Base-by-base conservation (phyloP, 2,797 vertebrate genomes). In the Catamblyrhynchus diadema region DNA sequence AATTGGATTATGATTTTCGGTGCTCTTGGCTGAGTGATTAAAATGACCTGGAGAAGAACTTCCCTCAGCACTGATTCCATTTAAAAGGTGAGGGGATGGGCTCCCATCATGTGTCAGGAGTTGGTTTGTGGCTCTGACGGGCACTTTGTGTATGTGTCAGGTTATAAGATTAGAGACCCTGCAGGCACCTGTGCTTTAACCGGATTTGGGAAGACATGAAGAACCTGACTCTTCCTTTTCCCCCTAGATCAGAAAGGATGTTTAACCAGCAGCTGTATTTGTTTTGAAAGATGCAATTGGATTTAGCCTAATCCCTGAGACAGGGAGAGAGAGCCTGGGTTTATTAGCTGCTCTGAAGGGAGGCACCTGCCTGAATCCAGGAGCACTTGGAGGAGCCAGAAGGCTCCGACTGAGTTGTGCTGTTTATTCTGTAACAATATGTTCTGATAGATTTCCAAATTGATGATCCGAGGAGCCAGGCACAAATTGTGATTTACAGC, bases 261-360 rank as follows among this genome's bases (percentile, higher is more conserved):
- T 92, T 96, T 92, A 92, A 95, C 86, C 71, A 95, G 81, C 48
- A 88, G 86, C 73, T 92, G 62, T 81, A 92, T 96, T 96, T 95
- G 94, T 90, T 96, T 95, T 90, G 94, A 95, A 88, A 82, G 81
- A 85, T 60, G 42, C 83, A 90, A 82, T 88, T 95, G 84, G 92
- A 95, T 97, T 95, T 94, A 90, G 27, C 30, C 64, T 93, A 90
- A 94, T 93, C 86, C 67, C n/a, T 24, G 71, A 61, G 42, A 73
- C 42, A 23, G 51, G 42, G 30, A 88, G 59, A 70, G 66, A 72
- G 66, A 93, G 59, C 42, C 56, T 85, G 7, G 16, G 37, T 93
- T 93, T 96, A 86, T 90, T 70, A 92, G 25, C 67, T 94, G 20
- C 53, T 94, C 86, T 86, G 50, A 73, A 90, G 67, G 74, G 81